Evolutionary conservation across 2,113 vertebrate species (phyloP), one percentile per base, ranked within the genome.

Genomic region (Sebastes fasciatus): DNA sequence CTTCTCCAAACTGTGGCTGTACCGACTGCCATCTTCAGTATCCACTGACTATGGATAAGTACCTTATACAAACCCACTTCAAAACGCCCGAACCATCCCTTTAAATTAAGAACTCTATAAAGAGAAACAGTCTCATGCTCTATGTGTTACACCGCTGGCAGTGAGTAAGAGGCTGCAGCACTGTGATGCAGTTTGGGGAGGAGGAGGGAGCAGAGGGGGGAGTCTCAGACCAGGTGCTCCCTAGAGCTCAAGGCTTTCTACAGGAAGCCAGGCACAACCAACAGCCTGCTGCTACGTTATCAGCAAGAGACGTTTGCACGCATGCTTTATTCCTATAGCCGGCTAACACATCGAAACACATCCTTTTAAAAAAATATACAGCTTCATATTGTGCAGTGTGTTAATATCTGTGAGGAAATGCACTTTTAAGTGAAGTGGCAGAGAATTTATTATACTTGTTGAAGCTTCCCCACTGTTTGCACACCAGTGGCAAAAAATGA

Each of bases 231-330:
- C 60, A 86, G 70, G 75, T 74, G 64, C 67, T 92, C 79, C 52
- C 73, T 94, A 45, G 61, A 68, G 91, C 94, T 63, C 12, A 48
- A 43, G 57, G 13, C 8, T 73, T 60, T 71, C 60, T 92, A 94
- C 93, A 93, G 76, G 89, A 95, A 95, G 93, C 95, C 94, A 96
- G 91, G 94, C 94, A 92, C 93, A 96, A 95, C 94, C 93, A 94
- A 94, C 95, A 96, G 95, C 92, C 95, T 91, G 88, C 91, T 85
- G 95, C 65, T 26, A 19, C 1, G 0, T 26, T 0, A 17, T 19
- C n/a, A 79, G 76, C 79, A 77, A 42, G 9, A 51, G 40, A 65
- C 14, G 5, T 78, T 58, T 45, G 19, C 40, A 52, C 8, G 91
- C 96, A 97, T 97, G 96, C 97, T 92, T 92, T 87, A 65, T 45